phyloP scores from a whole-genome alignment of 2,888 invertebrate genomes.

The Tipula confusa region DNA sequence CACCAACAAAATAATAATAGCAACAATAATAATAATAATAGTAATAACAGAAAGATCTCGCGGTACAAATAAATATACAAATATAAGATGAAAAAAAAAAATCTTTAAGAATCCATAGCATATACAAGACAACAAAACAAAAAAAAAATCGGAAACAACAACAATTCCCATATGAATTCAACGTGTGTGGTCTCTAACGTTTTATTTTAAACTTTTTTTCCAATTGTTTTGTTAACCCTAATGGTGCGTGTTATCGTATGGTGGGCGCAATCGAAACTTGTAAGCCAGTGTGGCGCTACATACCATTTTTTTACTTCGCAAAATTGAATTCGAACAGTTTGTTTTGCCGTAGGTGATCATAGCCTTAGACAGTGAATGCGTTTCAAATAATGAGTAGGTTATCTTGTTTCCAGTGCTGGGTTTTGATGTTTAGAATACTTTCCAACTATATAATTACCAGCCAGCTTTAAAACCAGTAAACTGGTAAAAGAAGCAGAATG shows the following conservation, averaged over 20 bases:
- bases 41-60: conserved; percentile 1
- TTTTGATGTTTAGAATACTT: too few relatives aligned
- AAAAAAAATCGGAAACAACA: neutral
- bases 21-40: neutral
- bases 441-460: too few relatives aligned
- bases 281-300: neutral
- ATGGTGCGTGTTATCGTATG: neutral
- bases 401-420: too few relatives aligned
- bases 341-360: too few relatives aligned
- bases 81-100: neutral
- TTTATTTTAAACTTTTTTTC: neutral
- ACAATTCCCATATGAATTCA: neutral
- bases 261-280: neutral
- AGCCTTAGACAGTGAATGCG: too few relatives aligned
- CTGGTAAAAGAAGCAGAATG: too few relatives aligned
- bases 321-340: too few relatives aligned
- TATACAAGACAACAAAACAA: neutral
- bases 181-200: neutral
- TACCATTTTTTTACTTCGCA: neutral
- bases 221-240: neutral
- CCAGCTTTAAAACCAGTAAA: too few relatives aligned
- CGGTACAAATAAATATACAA: conserved; percentile 20
- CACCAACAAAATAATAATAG: neutral
- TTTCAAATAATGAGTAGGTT: too few relatives aligned
- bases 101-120: neutral